These are phyloP conservation scores for Macrochelys suwanniensis DNA, from an alignment of 2,797 vertebrate genomes.

Conservation along the genomic window DNA sequence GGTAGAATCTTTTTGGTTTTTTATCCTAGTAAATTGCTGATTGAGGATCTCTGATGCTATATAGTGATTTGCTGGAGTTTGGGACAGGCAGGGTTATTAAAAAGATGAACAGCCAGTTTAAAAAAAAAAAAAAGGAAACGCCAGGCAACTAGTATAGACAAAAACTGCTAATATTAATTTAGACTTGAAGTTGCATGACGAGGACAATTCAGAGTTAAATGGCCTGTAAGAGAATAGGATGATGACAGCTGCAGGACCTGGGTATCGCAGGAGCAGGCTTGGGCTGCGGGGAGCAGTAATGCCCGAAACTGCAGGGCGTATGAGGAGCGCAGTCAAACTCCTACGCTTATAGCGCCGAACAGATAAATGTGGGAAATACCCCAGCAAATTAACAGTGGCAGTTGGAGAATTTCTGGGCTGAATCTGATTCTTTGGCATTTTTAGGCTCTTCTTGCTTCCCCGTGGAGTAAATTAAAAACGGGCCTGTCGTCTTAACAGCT, in stretches of 20 bases:
- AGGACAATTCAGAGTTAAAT: neutral
- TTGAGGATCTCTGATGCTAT: neutral
- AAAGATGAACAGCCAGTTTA: neutral
- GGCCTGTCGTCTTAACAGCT: too few species aligned
- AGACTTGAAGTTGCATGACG: neutral
- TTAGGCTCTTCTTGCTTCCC: neutral
- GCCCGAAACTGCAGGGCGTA: neutral
- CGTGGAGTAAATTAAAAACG: too few species aligned
- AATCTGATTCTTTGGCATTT: neutral
- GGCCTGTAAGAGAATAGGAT: neutral
- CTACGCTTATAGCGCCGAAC: neutral
- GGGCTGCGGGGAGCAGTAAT: neutral
- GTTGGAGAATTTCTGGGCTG: too few species aligned
- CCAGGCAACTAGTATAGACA: neutral
- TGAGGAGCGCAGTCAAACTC: neutral
- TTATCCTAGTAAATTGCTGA: neutral
- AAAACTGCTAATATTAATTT: neutral
- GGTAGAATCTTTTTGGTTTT: neutral
- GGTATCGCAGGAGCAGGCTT: neutral
- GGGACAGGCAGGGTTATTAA: neutral
- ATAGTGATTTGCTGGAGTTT: neutral
- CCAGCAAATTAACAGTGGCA: neutral
- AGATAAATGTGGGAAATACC: neutral
- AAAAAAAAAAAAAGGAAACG: neutral
- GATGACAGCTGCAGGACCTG: neutral